A percentile compares a stretch with the other conserved stretches of the same genome.
phyloP scores from a whole-genome alignment of 2,113 vertebrate species.

The Dipodomys stephensi region DNA sequence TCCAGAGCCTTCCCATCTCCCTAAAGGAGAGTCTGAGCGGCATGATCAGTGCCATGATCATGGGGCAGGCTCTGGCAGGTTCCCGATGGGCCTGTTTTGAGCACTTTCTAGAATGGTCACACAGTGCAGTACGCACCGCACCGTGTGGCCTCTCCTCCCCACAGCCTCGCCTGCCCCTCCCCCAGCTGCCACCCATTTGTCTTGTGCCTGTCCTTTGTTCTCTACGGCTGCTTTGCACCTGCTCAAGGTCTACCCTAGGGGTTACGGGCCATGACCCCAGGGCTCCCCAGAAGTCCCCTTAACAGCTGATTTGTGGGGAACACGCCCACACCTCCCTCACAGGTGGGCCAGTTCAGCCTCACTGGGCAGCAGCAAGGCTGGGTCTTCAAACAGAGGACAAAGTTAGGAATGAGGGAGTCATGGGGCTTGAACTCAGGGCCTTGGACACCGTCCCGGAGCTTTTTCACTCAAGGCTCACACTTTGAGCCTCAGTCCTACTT shows the following conservation, averaged over 20 bases:
- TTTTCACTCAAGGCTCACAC: too few species aligned
- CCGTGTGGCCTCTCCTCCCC: neutral
- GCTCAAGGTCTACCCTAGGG: neutral
- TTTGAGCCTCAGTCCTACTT: too few species aligned
- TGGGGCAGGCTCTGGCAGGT: too few species aligned
- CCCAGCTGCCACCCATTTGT: neutral
- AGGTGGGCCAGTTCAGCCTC: accelerated
- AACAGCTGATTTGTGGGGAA: neutral
- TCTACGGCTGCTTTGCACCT: neutral
- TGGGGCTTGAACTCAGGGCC: too few species aligned
- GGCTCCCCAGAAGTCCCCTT: neutral
- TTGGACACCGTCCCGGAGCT: too few species aligned
- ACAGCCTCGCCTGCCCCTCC: neutral
- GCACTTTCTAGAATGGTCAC: neutral
- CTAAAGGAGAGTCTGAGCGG: neutral
- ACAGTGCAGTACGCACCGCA: neutral
- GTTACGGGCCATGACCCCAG: neutral
- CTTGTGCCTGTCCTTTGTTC: neutral
- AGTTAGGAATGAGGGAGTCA: too few species aligned
- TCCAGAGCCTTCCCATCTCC: neutral
- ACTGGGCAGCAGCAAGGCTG: neutral
- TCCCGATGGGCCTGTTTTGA: neutral
- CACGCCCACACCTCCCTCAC: neutral
- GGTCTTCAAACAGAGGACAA: neutral
- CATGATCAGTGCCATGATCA: neutral